These are phyloP conservation scores for Phenacoccus solenopsis DNA, from an alignment of 1,140 invertebrate genomes.

Conservation along the genomic window DNA sequence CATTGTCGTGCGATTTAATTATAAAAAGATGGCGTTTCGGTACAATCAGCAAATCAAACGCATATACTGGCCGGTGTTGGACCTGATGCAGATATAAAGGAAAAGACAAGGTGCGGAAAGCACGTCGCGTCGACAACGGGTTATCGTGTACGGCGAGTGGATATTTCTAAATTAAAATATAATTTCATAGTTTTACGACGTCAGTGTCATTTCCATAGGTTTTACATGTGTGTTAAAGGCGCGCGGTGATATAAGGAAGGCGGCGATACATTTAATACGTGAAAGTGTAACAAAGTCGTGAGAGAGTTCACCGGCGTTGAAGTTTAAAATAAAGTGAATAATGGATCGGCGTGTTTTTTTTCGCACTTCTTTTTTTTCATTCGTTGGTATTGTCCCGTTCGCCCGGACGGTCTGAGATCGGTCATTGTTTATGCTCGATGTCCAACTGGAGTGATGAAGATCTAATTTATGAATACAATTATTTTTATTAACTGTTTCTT, in stretches of 20 bases:
- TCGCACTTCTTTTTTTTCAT: no score
- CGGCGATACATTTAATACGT: not conserved
- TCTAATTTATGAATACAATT: not conserved
- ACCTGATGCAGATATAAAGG: no score
- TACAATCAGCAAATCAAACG: not conserved
- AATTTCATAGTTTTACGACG: not conserved
- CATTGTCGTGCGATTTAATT: not conserved
- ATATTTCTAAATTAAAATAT: not conserved
- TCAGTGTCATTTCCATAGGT: no score
- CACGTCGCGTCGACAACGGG: no score
- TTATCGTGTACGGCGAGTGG: not conserved
- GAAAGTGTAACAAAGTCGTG: slow-evolving; percentile 16
- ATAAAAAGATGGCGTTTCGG: not conserved
- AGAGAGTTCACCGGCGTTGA: slow-evolving; percentile 5
- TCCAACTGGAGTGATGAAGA: not conserved
- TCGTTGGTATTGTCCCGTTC: not conserved
- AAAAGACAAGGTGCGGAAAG: no score
- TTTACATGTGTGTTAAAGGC: not conserved
- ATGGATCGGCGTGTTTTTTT: not conserved
- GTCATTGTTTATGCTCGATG: not conserved
- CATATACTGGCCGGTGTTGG: no score
- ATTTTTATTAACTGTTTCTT: not conserved
- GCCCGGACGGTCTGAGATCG: not conserved
- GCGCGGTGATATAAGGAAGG: not conserved
- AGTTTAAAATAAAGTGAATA: slow-evolving; percentile 12